Base-by-base conservation (phyloP, 2,888 invertebrate genomes). In the Ectemnius lituratus region DNA sequence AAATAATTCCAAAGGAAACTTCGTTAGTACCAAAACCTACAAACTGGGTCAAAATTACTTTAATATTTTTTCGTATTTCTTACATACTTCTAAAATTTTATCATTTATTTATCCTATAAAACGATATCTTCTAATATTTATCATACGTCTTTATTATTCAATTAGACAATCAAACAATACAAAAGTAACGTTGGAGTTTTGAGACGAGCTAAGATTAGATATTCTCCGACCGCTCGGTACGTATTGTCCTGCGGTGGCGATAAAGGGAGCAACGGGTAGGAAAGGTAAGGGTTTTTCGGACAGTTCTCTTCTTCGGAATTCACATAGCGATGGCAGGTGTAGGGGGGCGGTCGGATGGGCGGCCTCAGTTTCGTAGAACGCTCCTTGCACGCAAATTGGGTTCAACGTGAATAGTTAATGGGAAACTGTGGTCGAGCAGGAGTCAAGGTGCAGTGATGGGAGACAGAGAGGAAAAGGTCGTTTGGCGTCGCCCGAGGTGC, bases 351-450 rank as follows among this genome's bases (percentile, higher is more conserved):
- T 52, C 52, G 52, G 52, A 16, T 14, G 16, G n/a, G 16, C 76
- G 73, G 81, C 75, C 74, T 76, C 82, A 85, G 86, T 86, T 86
- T 85, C 85, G 84, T 79, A 84, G 83, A 86, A 86, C 86, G 83
- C 85, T 85, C 82, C 86, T 86, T 85, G 86, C 87, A 87, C 87
- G 87, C 87, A 87, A 88, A 89, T 89, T 89, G 87, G 86, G 88
- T 87, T 88, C 86, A 84, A 75, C 85, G 77, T 89, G 84, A 89
- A 89, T 89, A 88, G 83, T 88, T 89, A 84, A 89, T 89, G 88
- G 52, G 79, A 79, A 85, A 85, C 82, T 83, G 87, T 84, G 87
- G 87, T 86, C 88, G 88, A 86, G 87, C 83, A 84, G 78, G 84
- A 87, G 86, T 86, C 86, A 86, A 85, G 86, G 84, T 85, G 84